These are phyloP conservation scores for Ochotona princeps DNA, from an alignment of 2,113 vertebrate species.

Conservation along the genomic window DNA sequence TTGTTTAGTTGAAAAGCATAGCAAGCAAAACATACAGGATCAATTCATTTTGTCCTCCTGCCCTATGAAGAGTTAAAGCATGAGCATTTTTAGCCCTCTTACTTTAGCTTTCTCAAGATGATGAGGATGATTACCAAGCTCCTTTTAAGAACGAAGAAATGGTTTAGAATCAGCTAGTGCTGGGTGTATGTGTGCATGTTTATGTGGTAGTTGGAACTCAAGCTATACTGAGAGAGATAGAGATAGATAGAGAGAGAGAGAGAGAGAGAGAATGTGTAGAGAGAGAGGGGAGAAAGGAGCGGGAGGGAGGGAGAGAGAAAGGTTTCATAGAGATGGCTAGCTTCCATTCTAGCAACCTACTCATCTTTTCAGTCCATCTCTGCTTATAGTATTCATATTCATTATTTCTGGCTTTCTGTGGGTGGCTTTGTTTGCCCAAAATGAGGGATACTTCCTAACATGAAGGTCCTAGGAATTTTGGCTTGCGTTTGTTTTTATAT, in stretches of 20 bases:
- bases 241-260: no score
- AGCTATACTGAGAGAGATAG: not conserved
- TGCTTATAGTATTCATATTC: not conserved
- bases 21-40: not conserved
- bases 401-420: not conserved
- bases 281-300: no score
- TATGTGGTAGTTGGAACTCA: not conserved
- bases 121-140: not conserved
- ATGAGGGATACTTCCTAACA: not conserved
- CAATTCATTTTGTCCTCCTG: slow-evolving; percentile 5
- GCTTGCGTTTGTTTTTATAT: not conserved
- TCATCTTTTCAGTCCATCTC: not conserved
- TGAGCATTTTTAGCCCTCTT: not conserved
- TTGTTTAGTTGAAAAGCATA: slow-evolving; percentile 31
- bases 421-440: not conserved
- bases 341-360: not conserved
- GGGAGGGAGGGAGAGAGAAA: not conserved
- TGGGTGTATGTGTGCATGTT: not conserved
- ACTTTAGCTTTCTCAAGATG: not conserved
- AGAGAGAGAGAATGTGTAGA: no score
- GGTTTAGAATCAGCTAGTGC: not conserved
- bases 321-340: not conserved
- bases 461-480: not conserved
- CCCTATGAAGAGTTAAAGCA: not conserved
- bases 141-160: not conserved